These are phyloP conservation scores for Brachyopa scutellaris DNA, from an alignment of 2,888 invertebrate genomes.

Conservation along the genomic window DNA sequence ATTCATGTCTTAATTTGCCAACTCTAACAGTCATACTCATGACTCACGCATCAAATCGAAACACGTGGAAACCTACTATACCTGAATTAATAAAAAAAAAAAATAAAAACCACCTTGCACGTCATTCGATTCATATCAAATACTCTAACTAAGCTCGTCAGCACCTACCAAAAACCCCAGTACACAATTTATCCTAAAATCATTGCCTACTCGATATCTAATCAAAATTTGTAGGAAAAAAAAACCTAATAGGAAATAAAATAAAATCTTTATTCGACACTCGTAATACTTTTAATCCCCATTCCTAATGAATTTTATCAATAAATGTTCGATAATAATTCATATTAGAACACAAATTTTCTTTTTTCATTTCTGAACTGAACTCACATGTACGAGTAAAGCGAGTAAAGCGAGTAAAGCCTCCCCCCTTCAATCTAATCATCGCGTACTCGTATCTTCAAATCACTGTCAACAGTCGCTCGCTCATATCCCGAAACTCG, in stretches of 20 bases:
- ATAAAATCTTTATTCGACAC: conserved; percentile 36
- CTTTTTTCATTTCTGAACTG: neutral
- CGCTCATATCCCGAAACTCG: conserved; percentile 13
- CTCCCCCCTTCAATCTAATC: conserved; percentile 44
- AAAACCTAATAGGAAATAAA: too few relatives aligned
- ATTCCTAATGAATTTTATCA: conserved; percentile 58
- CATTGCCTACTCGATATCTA: conserved; percentile 27
- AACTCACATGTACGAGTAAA: too few relatives aligned
- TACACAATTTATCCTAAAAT: conserved; percentile 10
- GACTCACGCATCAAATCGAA: too few relatives aligned
- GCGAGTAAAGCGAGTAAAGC: too few relatives aligned
- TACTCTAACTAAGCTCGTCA: conserved; percentile 14
- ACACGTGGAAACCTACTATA: too few relatives aligned
- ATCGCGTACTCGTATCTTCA: too few relatives aligned
- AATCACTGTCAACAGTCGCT: conserved; percentile 61
- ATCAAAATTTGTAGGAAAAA: conserved; percentile 8
- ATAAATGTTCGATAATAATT: conserved; percentile 45
- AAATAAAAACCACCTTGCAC: conserved; percentile 34
- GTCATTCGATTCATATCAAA: conserved; percentile 28
- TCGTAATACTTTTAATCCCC: conserved; percentile 43
- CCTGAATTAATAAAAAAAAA: too few relatives aligned
- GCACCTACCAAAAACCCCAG: neutral
- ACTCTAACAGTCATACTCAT: too few relatives aligned
- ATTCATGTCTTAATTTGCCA: too few relatives aligned
- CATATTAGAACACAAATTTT: conserved; percentile 17